phyloP scores from a whole-genome alignment of 2,888 invertebrate genomes.

The Amblyjoppa fuscipennis region DNA sequence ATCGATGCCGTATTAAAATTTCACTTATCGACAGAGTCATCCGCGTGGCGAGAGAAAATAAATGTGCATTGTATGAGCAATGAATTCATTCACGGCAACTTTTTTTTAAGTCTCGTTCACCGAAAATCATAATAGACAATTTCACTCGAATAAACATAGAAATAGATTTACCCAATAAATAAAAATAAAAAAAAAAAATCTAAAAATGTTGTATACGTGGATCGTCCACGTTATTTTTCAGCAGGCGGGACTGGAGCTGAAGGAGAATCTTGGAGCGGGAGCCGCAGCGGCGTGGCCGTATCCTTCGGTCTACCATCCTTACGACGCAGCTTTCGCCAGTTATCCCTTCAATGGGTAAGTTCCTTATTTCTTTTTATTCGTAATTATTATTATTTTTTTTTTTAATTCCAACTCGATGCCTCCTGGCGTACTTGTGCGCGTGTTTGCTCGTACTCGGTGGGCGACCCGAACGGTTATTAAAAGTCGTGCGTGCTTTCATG shows the following conservation, averaged over 20 bases:
- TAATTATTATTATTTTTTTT: conserved; percentile 12
- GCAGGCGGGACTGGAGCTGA: conserved; percentile 94
- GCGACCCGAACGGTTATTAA: conserved; percentile 31
- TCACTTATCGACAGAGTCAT: conserved; percentile 5
- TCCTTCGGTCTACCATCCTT: conserved; percentile 96
- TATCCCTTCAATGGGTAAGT: conserved; percentile 98
- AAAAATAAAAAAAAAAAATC: conserved; percentile 7
- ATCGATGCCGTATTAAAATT: neutral
- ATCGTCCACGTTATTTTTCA: conserved; percentile 84
- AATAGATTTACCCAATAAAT: neutral
- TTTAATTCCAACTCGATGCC: neutral
- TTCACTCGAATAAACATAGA: too few relatives aligned
- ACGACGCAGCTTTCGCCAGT: conserved; percentile 96
- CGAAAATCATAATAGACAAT: too few relatives aligned
- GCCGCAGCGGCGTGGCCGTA: conserved; percentile 95
- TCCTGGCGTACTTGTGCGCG: neutral
- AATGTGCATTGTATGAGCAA: neutral
- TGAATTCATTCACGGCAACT: neutral
- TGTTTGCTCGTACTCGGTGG: neutral
- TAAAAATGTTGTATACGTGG: conserved; percentile 7
- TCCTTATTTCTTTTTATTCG: conserved; percentile 37
- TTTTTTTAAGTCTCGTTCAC: too few relatives aligned
- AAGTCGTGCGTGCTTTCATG: conserved; percentile 52
- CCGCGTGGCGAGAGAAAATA: neutral
- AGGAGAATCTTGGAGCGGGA: conserved; percentile 94